Conservation (phyloP, 2,113 vertebrate genomes). For the Uropsilus gracilis region DNA sequence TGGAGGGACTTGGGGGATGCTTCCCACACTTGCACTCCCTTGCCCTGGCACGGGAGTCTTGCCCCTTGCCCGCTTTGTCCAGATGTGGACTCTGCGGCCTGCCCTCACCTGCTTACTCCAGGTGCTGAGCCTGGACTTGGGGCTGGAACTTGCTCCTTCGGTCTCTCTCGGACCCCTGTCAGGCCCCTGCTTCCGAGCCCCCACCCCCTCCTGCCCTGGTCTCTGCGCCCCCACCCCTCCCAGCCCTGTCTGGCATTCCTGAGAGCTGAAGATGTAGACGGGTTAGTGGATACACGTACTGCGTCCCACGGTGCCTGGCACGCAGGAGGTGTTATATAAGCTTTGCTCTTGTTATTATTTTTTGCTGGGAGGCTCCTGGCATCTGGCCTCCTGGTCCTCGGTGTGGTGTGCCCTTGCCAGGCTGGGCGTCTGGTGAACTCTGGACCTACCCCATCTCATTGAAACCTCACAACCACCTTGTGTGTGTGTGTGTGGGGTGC, state of each 20-base stretch:
- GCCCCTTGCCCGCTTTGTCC: background rate
- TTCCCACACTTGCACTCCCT: background rate
- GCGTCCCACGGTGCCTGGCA: slow-evolving; percentile 69
- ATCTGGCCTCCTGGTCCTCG: slow-evolving; percentile 10
- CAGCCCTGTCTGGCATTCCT: slow-evolving; percentile 55
- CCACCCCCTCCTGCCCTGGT: background rate
- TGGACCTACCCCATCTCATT: background rate
- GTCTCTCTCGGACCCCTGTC: background rate
- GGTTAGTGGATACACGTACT: slow-evolving; percentile 1
- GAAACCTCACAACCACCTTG: background rate
- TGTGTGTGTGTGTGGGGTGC: background rate
- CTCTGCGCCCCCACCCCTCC: background rate
- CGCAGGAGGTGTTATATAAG: slow-evolving; percentile 74
- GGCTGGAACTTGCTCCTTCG: background rate
- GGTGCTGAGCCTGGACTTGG: background rate
- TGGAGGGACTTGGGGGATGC: background rate
- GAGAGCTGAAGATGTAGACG: slow-evolving; percentile 46
- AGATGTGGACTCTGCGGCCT: background rate
- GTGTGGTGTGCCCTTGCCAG: background rate
- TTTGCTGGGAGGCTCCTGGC: slow-evolving; percentile 72
- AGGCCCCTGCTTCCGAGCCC: background rate
- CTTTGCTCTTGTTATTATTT: slow-evolving; percentile 69
- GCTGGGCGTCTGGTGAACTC: background rate
- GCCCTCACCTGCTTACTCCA: background rate
- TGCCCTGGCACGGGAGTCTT: background rate